A percentile compares a stretch with the other conserved stretches of the same genome.
These are phyloP conservation scores for Autographa pulchrina DNA, from an alignment of 2,888 invertebrate species.

Conservation along the genomic window DNA sequence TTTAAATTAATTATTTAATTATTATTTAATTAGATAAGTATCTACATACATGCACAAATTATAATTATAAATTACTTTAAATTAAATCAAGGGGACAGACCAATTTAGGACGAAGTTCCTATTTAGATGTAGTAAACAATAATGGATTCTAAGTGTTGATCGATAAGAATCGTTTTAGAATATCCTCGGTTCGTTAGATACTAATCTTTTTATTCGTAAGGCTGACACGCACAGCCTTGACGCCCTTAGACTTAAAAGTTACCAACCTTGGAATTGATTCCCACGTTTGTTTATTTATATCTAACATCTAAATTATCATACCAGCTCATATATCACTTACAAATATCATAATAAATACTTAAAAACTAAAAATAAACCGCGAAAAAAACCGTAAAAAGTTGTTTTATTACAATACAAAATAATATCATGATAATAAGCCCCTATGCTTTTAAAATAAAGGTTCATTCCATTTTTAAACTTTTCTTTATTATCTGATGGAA, in stretches of 20 bases:
- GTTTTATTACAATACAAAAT: too few relatives aligned
- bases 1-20: too few relatives aligned
- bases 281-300: conserved; percentile 5
- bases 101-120: conserved; percentile 20
- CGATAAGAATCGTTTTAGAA: not conserved
- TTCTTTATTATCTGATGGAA: too few relatives aligned
- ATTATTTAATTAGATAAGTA: too few relatives aligned
- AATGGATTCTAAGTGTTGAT: not conserved
- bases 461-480: too few relatives aligned
- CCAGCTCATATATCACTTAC: not conserved
- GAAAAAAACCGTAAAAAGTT: too few relatives aligned
- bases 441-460: too few relatives aligned
- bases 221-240: conserved; percentile 9
- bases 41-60: conserved; percentile 8
- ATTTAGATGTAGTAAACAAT: not conserved
- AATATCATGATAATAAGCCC: too few relatives aligned
- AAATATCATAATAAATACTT: not conserved
- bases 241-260: conserved; percentile 14
- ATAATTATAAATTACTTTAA: conserved; percentile 17
- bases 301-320: not conserved
- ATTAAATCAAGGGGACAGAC: conserved; percentile 15
- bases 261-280: conserved; percentile 19
- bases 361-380: too few relatives aligned
- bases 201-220: conserved; percentile 10
- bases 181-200: not conserved